Evolutionary conservation across 2,888 invertebrate species (phyloP).

Genomic region (Brachylomia viminalis): DNA sequence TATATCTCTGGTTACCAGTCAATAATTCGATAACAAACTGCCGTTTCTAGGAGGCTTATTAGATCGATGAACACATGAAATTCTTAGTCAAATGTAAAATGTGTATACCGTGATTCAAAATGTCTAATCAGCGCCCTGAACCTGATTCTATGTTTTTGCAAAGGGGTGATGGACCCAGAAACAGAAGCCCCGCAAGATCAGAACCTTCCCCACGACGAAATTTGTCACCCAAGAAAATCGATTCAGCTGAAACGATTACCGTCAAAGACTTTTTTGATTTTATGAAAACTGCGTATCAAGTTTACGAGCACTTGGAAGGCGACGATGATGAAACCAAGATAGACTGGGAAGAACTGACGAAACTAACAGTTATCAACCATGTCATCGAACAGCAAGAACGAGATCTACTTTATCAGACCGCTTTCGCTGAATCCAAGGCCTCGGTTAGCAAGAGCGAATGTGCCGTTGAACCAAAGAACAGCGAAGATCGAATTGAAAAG

Average conservation of each 20-base stretch:
- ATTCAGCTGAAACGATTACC: conserved; percentile 91
- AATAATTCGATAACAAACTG: conserved; percentile 22
- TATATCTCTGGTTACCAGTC: conserved; percentile 16
- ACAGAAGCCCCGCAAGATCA: conserved; percentile 75
- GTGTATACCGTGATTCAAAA: conserved; percentile 63
- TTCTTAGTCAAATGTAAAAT: conserved; percentile 51
- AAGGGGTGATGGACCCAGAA: conserved; percentile 75
- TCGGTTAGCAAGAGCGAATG: conserved; percentile 85
- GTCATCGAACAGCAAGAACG: conserved; percentile 87
- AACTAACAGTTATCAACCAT: conserved; percentile 87
- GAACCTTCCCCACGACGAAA: conserved; percentile 76
- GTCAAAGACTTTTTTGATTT: conserved; percentile 93
- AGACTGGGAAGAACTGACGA: conserved; percentile 89
- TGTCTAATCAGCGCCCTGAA: conserved; percentile 83
- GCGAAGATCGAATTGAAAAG: conserved; percentile 77
- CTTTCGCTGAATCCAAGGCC: conserved; percentile 78
- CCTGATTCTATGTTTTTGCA: conserved; percentile 85
- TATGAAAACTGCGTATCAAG: conserved; percentile 93
- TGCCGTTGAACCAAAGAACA: conserved; percentile 75
- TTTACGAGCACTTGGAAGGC: conserved; percentile 88
- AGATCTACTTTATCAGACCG: conserved; percentile 83
- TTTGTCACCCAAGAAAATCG: conserved; percentile 71
- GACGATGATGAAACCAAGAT: conserved; percentile 86
- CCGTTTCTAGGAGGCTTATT: conserved; percentile 72
- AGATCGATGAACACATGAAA: conserved; percentile 74